These are phyloP conservation scores for Tenthredo livida DNA, from an alignment of 2,888 invertebrate genomes.

Conservation along the genomic window DNA sequence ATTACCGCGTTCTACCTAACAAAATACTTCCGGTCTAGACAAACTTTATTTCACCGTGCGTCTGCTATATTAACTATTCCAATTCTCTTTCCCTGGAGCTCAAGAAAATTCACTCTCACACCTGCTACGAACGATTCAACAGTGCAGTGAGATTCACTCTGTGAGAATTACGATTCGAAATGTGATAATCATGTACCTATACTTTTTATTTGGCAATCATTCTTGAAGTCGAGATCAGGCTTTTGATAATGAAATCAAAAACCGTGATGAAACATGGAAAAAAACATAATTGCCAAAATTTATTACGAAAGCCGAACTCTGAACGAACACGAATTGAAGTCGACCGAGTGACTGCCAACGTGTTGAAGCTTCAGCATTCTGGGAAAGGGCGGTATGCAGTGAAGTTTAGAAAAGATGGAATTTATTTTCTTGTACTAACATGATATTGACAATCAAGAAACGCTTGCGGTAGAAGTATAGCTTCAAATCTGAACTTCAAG, in stretches of 20 bases:
- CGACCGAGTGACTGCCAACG: neutral
- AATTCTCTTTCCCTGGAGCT: neutral
- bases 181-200: neutral
- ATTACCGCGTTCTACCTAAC: slow-evolving; percentile 41
- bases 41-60: slow-evolving; percentile 10
- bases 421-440: neutral
- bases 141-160: neutral
- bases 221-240: too few relatives aligned
- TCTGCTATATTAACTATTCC: slow-evolving; percentile 9
- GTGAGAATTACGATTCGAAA: neutral
- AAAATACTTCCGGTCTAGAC: slow-evolving; percentile 49
- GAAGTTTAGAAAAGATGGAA: neutral
- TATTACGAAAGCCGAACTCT: neutral
- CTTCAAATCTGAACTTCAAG: neutral
- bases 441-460: neutral
- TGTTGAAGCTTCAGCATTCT: neutral
- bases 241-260: neutral
- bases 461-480: neutral
- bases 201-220: too few relatives aligned
- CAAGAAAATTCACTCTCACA: neutral
- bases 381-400: neutral
- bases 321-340: neutral
- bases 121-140: neutral
- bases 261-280: neutral
- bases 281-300: neutral